Evolutionary conservation across 2,113 vertebrate genomes (phyloP), one percentile per base, ranked within the genome.

Genomic region (Elephas maximus): DNA sequence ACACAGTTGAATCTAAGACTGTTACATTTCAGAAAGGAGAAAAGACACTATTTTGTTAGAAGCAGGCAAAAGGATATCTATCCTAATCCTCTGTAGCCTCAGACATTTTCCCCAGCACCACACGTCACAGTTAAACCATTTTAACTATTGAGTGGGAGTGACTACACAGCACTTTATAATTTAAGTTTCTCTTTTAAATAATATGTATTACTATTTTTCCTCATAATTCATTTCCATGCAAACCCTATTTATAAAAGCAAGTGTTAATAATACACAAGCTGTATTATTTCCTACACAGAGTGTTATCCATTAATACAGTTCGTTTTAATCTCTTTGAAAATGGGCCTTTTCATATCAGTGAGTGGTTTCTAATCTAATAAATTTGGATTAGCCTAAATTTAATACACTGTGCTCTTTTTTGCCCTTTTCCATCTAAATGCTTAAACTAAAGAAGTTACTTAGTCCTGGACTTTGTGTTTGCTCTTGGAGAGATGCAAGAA

Each of bases 281-380:
- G 21, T 2, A 37, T 26, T 88, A 53, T 88, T 94, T 88, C 51
- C 82, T 87, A 33, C 3, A 41, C 1, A 65, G 53, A 78, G 30
- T 60, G 12, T 48, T 76, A 85, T 63, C 33, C 81, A 53, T 89
- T 57, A 60, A 90, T 73, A 79, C 0, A 91, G 28, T 24, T 93
- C 80, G 67, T 41, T 89, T 89, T 78, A 63, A 4, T 86, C 74
- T 93, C 83, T 89, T 81, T 33, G 41, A 80, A 94, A 91, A 96
- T 37, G 15, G 44, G 11, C 7, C 63, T 79, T 96, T 96, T 79
- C 71, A 94, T 77, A 95, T 91, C 79, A 94, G 28, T 51, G 48
- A 97, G 71, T 80, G 37, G 18, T 4, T 90, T 94, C 82, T 90
- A 79, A 88, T 90, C 94, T 53, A 97, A 96, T 93, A 80, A 93